A percentile compares a stretch with the other conserved stretches of the same genome.
These are phyloP conservation scores for Ardeotis arabs DNA, from an alignment of 2,113 vertebrate species.

Conservation along the genomic window DNA sequence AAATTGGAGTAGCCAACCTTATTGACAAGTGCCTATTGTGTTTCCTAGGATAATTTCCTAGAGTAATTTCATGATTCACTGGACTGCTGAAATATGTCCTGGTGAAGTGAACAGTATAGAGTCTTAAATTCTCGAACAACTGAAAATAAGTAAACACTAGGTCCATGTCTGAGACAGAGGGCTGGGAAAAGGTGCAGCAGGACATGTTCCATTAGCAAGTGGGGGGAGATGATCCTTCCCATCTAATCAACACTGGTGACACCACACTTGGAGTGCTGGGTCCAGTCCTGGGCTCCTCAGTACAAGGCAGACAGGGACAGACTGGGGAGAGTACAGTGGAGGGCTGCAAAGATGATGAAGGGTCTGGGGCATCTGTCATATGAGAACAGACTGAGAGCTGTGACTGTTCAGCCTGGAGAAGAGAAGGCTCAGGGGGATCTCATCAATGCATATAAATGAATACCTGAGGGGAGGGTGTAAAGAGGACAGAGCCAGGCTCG, in stretches of 20 bases:
- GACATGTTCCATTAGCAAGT: neutral
- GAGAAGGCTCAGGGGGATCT: neutral
- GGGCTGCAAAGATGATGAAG: neutral
- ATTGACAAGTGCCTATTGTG: fast-evolving
- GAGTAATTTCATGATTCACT: neutral
- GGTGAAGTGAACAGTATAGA: neutral
- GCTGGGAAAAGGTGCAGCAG: neutral
- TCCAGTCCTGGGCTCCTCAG: neutral
- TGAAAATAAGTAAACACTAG: neutral
- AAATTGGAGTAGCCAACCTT: neutral
- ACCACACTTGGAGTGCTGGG: neutral
- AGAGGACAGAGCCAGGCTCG: neutral
- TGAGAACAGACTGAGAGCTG: neutral
- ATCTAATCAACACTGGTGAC: neutral
- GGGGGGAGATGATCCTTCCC: neutral
- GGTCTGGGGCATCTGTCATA: neutral
- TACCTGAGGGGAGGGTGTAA: neutral
- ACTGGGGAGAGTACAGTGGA: neutral
- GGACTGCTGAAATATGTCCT: neutral
- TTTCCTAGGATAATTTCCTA: neutral
- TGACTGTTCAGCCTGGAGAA: neutral
- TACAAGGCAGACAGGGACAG: fast-evolving
- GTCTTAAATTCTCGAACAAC: neutral
- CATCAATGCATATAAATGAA: neutral
- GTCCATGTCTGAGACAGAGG: neutral